Conservation (phyloP, 2,113 vertebrate genomes). For the Barbus barbus region DNA sequence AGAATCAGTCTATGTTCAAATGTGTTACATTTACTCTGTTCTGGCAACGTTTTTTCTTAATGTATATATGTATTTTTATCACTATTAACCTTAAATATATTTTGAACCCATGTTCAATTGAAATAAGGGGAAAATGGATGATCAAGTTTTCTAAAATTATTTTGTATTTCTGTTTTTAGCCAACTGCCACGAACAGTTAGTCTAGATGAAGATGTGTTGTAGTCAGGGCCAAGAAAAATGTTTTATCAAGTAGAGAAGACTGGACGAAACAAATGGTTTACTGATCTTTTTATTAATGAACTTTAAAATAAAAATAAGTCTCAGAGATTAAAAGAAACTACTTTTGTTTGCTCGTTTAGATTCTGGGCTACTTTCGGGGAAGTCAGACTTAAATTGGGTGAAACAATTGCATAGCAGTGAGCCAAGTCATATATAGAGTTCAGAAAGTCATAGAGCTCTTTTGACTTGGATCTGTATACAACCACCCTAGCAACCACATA, state of each 20-base stretch:
- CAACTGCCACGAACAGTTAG: constrained; percentile 28
- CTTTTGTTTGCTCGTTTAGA: constrained; percentile 24
- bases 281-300: constrained; percentile 54
- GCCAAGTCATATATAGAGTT: neutral
- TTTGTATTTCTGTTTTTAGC: constrained; percentile 48
- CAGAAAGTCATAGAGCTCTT: neutral
- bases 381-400: neutral
- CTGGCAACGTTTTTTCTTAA: constrained; percentile 64
- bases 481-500: neutral
- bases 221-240: constrained; percentile 40
- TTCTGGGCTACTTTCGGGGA: neutral
- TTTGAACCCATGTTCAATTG: constrained; percentile 81
- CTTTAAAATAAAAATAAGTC: constrained; percentile 54
- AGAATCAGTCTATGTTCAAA: constrained; percentile 40
- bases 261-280: constrained; percentile 47
- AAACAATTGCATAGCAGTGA: neutral
- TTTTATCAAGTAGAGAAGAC: constrained; percentile 43
- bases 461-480: neutral
- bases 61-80: constrained; percentile 88
- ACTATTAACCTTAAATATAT: constrained; percentile 81
- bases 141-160: constrained; percentile 66
- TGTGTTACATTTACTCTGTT: constrained; percentile 76
- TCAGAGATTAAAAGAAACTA: constrained; percentile 15
- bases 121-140: constrained; percentile 77
- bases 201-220: constrained; percentile 48